Evolutionary conservation across 2,113 vertebrate species (phyloP).

Genomic region (Pycnonotus jocosus): DNA sequence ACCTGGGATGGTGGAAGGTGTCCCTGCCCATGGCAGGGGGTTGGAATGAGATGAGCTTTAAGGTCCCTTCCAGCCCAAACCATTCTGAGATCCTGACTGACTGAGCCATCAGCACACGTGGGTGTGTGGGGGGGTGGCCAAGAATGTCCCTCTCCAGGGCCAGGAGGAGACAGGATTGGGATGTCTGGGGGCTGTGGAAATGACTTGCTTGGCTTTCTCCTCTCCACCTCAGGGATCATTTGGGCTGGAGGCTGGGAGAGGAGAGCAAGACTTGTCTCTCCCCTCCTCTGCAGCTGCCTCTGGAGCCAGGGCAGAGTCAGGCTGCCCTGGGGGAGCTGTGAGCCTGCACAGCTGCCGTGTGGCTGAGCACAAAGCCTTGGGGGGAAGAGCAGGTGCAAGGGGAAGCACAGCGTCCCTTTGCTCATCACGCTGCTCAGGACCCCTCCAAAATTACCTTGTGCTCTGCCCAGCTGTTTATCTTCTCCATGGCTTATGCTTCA

Average conservation of each 20-base stretch:
- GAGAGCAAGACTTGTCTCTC: background rate
- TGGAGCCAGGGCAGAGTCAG: background rate
- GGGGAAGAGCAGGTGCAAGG: slow-evolving; percentile 31
- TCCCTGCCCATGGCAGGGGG: background rate
- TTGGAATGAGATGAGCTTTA: background rate
- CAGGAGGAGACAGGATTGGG: background rate
- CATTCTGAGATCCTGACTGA: rapidly evolving
- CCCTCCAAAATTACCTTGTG: background rate
- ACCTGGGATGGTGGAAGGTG: background rate
- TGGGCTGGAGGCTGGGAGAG: background rate
- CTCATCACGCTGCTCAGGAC: background rate
- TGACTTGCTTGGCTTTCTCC: background rate
- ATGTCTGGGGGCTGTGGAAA: background rate
- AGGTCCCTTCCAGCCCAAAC: background rate
- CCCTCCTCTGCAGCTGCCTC: background rate
- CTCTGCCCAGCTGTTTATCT: slow-evolving; percentile 8
- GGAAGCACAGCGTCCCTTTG: background rate
- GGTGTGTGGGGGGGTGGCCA: background rate
- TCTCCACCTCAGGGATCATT: background rate
- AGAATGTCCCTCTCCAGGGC: background rate
- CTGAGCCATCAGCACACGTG: rapidly evolving
- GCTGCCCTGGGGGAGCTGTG: background rate
- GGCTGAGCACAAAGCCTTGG: background rate
- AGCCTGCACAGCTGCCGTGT: background rate
- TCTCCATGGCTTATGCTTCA: background rate